Evolutionary conservation across 2,113 vertebrate species (phyloP).

Genomic region (Nyctereutes procyonoides): DNA sequence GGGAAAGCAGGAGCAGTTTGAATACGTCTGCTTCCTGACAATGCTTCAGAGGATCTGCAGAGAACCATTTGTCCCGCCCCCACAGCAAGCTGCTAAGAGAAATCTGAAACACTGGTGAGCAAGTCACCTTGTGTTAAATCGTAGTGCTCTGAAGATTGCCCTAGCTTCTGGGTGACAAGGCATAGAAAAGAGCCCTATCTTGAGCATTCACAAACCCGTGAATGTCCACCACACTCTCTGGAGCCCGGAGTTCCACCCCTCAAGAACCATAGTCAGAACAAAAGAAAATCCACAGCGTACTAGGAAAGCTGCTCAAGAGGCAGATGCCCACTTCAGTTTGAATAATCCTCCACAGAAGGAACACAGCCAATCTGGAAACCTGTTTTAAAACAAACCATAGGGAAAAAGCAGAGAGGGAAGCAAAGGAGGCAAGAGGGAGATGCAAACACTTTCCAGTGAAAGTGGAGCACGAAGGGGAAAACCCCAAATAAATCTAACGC

Average conservation of each 20-base stretch:
- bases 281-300: not conserved
- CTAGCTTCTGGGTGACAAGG: not conserved
- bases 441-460: not conserved
- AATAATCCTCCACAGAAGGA: conserved; percentile 24
- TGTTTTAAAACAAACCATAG: conserved; percentile 8
- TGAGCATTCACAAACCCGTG: not conserved
- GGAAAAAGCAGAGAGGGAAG: not conserved
- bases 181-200: not conserved
- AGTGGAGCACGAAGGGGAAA: not conserved
- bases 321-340: not conserved
- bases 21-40: not conserved
- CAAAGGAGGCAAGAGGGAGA: not conserved
- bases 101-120: not conserved
- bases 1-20: not conserved
- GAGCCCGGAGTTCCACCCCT: not conserved
- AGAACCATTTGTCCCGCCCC: not conserved
- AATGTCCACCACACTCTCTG: not conserved
- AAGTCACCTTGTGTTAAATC: not conserved
- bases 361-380: not conserved
- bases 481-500: not conserved
- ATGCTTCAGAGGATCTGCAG: not conserved
- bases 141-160: not conserved
- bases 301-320: not conserved
- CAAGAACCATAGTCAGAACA: not conserved
- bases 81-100: not conserved